Base-by-base conservation (phyloP, 2,113 vertebrate genomes). In the Mola mola region DNA sequence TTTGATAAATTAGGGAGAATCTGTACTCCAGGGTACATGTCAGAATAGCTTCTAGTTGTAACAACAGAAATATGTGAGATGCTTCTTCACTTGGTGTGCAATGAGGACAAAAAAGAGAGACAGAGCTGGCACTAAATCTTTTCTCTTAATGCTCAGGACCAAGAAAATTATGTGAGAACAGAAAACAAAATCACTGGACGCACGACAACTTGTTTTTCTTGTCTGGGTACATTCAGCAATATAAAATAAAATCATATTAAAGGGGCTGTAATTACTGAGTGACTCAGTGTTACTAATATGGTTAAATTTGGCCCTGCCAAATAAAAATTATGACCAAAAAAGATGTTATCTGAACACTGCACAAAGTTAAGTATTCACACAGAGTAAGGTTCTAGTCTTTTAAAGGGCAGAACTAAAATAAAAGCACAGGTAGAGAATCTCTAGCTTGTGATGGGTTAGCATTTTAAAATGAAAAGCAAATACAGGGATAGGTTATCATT, bases 41-140 rank as follows among this genome's bases (percentile, higher is more conserved):
- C 31, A 46, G 31, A 24, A 5, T 2, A 8, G 1, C 37, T 9
- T 72, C 62, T 3, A 56, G 42, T 12, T 25, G 31, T 40, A 46
- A 68, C 15, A 1, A 26, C 22, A 53, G 26, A 78, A 75, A 57
- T 34, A 64, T 71, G 19, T 20, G 26, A 16, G 49, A 48, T n/a
- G n/a, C 44, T 17, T 9, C 47, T 59, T 72, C 49, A 15, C 53
- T 64, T 31, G 12, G 60, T 82, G 29, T 19, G 2, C 0, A 4
- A 47, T 8, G 2, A 17, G 13, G 20, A 56, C 59, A 46, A 59
- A 58, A 13, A 31, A 11, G 48, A 63, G 16, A 22, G 26, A 43
- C 17, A 59, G 22, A 20, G 36, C 29, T 38, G 43, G 33, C 22
- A 13, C 6, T 42, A 16, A 7, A 3, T 6, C 40, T 21, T 37